Evolutionary conservation across 2,888 invertebrate species (phyloP).

Genomic region (Muschampia plurimacula): DNA sequence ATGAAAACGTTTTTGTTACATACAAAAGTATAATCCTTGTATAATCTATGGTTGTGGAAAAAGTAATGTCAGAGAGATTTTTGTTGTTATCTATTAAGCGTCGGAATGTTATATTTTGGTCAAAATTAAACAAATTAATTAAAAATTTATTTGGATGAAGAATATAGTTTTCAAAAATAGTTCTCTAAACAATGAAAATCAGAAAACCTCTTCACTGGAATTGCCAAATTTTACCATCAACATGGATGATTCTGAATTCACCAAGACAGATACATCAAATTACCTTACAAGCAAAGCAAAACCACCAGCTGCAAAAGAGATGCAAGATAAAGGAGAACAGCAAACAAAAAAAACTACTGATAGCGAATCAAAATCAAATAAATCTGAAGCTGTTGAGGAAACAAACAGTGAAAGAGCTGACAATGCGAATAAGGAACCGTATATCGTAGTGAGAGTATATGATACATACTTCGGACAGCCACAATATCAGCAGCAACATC

Average conservation of each 20-base stretch:
- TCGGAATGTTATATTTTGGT: not conserved
- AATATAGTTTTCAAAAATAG: not conserved
- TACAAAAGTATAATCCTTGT: too few species aligned
- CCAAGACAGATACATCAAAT: not conserved
- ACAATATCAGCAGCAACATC: not conserved
- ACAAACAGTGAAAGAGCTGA: not conserved
- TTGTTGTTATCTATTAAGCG: not conserved
- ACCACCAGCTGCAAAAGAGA: not conserved
- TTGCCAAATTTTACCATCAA: not conserved
- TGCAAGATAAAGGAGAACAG: not conserved
- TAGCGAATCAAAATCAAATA: not conserved
- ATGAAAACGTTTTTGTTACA: too few species aligned
- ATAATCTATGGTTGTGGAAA: too few species aligned
- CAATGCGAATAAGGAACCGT: not conserved
- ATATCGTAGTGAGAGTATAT: not conserved
- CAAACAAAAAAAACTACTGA: not conserved
- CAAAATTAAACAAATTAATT: not conserved
- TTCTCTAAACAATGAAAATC: not conserved
- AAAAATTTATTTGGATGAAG: slow-evolving; percentile 10
- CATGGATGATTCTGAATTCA: not conserved
- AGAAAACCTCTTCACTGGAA: not conserved
- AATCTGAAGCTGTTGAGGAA: not conserved
- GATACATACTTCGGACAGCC: not conserved
- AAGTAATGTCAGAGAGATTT: not conserved
- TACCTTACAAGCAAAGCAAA: not conserved